Evolutionary conservation across 2,888 invertebrate species (phyloP).

Genomic region (Agrochola circellaris): DNA sequence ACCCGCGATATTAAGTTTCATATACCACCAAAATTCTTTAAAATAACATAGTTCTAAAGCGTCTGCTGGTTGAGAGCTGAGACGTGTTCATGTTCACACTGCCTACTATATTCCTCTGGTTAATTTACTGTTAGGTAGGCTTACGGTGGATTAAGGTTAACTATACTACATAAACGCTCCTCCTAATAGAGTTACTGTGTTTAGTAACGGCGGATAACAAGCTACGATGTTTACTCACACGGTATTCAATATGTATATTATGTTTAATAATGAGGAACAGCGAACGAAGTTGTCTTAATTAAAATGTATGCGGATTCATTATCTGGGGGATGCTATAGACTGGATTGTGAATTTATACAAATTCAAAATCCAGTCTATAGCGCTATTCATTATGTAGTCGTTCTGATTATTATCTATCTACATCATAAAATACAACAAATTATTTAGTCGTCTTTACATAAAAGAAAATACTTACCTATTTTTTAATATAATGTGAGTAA

Average conservation of each 20-base stretch:
- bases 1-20: slow-evolving; percentile 70
- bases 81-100: slow-evolving; percentile 72
- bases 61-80: slow-evolving; percentile 58
- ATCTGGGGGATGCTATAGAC: slow-evolving; percentile 10
- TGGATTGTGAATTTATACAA: slow-evolving; percentile 5
- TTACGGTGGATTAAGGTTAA: slow-evolving; percentile 77
- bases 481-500: neutral
- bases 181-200: slow-evolving; percentile 68
- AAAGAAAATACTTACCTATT: too few species aligned
- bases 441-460: too few species aligned
- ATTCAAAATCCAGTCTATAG: neutral
- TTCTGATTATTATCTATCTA: slow-evolving; percentile 8
- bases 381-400: slow-evolving; percentile 13
- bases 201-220: slow-evolving; percentile 58
- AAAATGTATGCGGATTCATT: slow-evolving; percentile 35
- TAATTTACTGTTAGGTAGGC: slow-evolving; percentile 78
- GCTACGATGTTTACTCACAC: slow-evolving; percentile 53
- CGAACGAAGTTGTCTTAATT: slow-evolving; percentile 26
- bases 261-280: slow-evolving; percentile 41
- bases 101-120: slow-evolving; percentile 73
- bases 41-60: slow-evolving; percentile 50
- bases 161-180: slow-evolving; percentile 68
- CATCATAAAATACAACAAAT: neutral
- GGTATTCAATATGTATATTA: slow-evolving; percentile 47
- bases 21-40: slow-evolving; percentile 57